These are phyloP conservation scores for Neopipo cinnamomea DNA, from an alignment of 2,113 vertebrate species.

Conservation along the genomic window DNA sequence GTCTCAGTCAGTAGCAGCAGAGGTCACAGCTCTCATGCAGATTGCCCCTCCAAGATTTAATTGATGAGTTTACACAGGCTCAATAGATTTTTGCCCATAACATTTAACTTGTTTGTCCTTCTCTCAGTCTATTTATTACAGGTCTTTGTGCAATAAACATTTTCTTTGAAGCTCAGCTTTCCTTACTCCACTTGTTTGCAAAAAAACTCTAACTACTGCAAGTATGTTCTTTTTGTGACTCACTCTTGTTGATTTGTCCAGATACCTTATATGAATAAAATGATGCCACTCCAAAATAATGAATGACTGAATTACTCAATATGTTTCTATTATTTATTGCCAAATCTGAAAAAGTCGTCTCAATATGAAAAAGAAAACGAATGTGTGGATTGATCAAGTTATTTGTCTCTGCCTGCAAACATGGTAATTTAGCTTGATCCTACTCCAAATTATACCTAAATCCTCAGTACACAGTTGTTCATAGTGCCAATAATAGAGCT, in stretches of 20 bases:
- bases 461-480: neutral
- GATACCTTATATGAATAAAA: neutral
- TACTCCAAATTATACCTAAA: neutral
- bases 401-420: neutral
- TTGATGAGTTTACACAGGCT: slow-evolving; percentile 13
- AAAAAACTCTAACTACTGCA: neutral
- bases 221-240: neutral
- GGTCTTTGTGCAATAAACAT: neutral
- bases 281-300: neutral
- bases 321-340: neutral
- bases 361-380: neutral
- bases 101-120: slow-evolving; percentile 7
- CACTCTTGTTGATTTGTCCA: neutral
- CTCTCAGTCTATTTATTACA: neutral
- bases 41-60: neutral
- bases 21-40: neutral
- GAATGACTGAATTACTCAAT: neutral
- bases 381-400: neutral
- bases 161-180: neutral
- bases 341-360: neutral
- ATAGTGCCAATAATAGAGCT: neutral
- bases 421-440: neutral
- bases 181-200: neutral
- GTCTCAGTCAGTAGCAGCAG: neutral
- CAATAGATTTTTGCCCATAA: neutral